Base-by-base conservation (phyloP, 2,888 invertebrate species). In the Malthinus flaveolus region DNA sequence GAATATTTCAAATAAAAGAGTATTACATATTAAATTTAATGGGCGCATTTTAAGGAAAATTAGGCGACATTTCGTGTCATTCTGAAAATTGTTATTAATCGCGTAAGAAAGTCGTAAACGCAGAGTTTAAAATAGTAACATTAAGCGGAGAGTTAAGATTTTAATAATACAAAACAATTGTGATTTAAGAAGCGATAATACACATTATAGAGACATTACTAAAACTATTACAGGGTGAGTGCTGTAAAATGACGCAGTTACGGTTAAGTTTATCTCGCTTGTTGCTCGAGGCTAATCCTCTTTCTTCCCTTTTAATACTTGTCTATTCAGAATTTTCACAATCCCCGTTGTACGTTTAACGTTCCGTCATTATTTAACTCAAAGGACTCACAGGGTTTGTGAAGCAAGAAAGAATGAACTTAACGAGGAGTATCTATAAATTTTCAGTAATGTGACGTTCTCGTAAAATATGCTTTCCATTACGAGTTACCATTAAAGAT, bases 401-500 rank as follows among this genome's bases (percentile, higher is more conserved):
- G 32, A 53, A 54, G 52, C 37, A 39, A 67, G 64, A 66, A 64
- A 65, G 61, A 65, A 65, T 63, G 65, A 70, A 69, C 66, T 68
- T 66, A 65, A 63, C 64, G 63, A 56, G 62, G 65, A 66, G 62
- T 62, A 37, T 49, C 61, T 51, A 58, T 61, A 56, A 59, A 62
- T 59, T 59, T 62, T 62, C 62, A 53, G 55, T 59, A 61, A 61
- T 61, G 73, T 72, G 74, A 75, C 75, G 73, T 75, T 73, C 71
- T 65, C 63, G 74, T 76, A 74, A 76, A 75, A 76, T 75, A 76
- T 75, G 74, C 70, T 72, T 72, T 74, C 75, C 75, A 76, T 76
- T 76, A 76, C 72, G 74, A 72, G 71, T 69, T 70, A 70, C 70
- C 75, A 75, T 75, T 75, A 74, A 75, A 75, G 75, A 75, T 75